Evolutionary conservation across 2,797 vertebrate genomes (phyloP).

Genomic region (Enteromius afrohamiltoni): DNA sequence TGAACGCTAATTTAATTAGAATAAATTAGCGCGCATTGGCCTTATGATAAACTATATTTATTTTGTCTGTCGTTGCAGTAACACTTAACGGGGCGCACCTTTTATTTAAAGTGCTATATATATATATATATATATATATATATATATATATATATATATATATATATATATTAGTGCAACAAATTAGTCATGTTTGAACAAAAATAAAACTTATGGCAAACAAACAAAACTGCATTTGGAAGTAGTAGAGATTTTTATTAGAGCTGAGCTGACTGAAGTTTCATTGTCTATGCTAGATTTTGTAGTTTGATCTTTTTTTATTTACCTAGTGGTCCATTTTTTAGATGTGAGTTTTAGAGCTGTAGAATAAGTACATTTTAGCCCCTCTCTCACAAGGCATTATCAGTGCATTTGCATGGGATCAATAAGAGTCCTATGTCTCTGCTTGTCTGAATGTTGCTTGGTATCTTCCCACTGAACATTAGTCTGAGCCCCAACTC

Average conservation of each 20-base stretch:
- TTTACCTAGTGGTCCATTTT: constrained; percentile 52
- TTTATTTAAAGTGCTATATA: neutral
- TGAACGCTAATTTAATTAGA: neutral
- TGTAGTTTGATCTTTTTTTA: constrained; percentile 55
- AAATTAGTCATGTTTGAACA: neutral
- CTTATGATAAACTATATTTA: neutral
- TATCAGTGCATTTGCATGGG: constrained; percentile 71
- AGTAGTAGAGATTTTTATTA: neutral
- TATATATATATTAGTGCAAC: neutral
- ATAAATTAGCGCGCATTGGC: neutral
- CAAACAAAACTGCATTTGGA: neutral
- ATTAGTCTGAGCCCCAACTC: constrained; percentile 30
- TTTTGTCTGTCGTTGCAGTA: neutral
- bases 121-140: neutral
- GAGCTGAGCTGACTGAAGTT: constrained; percentile 5
- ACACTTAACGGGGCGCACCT: neutral
- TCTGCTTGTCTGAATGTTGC: constrained; percentile 55
- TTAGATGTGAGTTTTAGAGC: constrained; percentile 53
- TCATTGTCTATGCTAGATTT: constrained; percentile 38
- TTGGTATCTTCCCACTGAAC: constrained; percentile 49
- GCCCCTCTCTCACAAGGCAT: constrained; percentile 66
- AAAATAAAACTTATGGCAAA: neutral
- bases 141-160: neutral
- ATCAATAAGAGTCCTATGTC: constrained; percentile 75
- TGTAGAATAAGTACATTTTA: constrained; percentile 60